Evolutionary conservation across 2,888 invertebrate genomes (phyloP).

Genomic region (Alloscopus bannaensis): DNA sequence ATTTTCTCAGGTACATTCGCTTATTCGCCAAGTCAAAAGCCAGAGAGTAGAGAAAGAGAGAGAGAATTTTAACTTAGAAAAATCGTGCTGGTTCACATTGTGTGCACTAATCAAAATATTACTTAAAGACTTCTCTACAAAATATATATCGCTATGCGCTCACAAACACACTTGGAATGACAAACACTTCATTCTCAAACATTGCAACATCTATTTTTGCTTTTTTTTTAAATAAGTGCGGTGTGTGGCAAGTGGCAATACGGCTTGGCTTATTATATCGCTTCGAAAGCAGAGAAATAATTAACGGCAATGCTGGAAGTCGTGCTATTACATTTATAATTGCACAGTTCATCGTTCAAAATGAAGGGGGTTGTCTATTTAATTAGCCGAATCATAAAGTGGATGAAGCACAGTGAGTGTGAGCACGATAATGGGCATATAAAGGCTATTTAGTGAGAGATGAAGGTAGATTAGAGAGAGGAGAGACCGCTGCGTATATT

Average conservation of each 20-base stretch:
- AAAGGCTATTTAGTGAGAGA: background rate
- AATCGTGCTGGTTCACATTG: too few species aligned
- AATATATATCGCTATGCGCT: too few species aligned
- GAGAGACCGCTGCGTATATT: background rate
- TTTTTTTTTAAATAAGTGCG: too few species aligned
- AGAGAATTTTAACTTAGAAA: too few species aligned
- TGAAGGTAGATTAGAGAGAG: background rate
- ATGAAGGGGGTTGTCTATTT: background rate
- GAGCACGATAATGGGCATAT: constrained; percentile 14
- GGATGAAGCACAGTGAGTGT: constrained; percentile 23
- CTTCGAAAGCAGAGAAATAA: constrained; percentile 11
- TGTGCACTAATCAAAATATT: too few species aligned
- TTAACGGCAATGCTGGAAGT: constrained; percentile 27
- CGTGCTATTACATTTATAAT: constrained; percentile 23
- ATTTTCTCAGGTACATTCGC: constrained; percentile 32
- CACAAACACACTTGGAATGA: too few species aligned
- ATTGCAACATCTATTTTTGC: too few species aligned
- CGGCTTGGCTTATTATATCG: too few species aligned
- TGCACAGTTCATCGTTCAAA: background rate
- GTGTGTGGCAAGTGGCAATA: too few species aligned
- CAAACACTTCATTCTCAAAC: too few species aligned
- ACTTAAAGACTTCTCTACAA: too few species aligned
- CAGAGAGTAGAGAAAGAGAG: background rate
- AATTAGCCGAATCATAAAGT: constrained; percentile 6
- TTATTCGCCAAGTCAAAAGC: constrained; percentile 56